Evolutionary conservation across 2,888 invertebrate species (phyloP).

Genomic region (Tiphia femorata): DNA sequence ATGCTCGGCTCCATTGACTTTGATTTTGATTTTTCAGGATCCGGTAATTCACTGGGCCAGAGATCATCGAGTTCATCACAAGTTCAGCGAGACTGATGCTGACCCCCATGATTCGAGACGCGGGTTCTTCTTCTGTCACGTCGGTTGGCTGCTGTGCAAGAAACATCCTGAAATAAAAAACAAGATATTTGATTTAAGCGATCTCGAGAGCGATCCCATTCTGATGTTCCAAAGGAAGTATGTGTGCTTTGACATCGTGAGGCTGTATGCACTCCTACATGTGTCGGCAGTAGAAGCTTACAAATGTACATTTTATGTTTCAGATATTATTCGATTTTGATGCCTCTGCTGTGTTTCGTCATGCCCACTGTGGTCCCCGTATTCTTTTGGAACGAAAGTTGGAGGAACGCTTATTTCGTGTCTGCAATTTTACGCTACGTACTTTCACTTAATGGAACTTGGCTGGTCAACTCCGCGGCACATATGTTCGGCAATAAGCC

Average conservation of each 20-base stretch:
- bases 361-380: slow-evolving; percentile 80
- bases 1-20: too few relatives aligned
- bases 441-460: slow-evolving; percentile 84
- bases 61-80: slow-evolving; percentile 88
- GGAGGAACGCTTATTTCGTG: slow-evolving; percentile 76
- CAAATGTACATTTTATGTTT: slow-evolving; percentile 2
- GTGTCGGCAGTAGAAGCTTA: too few relatives aligned
- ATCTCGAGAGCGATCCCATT: slow-evolving; percentile 85
- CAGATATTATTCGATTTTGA: slow-evolving; percentile 78
- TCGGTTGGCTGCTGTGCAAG: slow-evolving; percentile 92
- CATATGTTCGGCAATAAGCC: slow-evolving; percentile 83
- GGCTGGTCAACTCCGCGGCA: slow-evolving; percentile 91
- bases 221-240: slow-evolving; percentile 90
- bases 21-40: too few relatives aligned
- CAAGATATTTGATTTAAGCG: slow-evolving; percentile 86
- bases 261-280: too few relatives aligned
- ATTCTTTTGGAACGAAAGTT: slow-evolving; percentile 79
- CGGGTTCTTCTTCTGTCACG: slow-evolving; percentile 96
- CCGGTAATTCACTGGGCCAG: slow-evolving; percentile 84
- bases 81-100: slow-evolving; percentile 93
- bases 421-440: slow-evolving; percentile 81
- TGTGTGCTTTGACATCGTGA: not conserved
- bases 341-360: slow-evolving; percentile 78
- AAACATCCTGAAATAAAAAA: slow-evolving; percentile 93
- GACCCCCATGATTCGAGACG: slow-evolving; percentile 93